These are phyloP conservation scores for Leptopilina myrica DNA, from an alignment of 2,888 invertebrate species.

Conservation along the genomic window DNA sequence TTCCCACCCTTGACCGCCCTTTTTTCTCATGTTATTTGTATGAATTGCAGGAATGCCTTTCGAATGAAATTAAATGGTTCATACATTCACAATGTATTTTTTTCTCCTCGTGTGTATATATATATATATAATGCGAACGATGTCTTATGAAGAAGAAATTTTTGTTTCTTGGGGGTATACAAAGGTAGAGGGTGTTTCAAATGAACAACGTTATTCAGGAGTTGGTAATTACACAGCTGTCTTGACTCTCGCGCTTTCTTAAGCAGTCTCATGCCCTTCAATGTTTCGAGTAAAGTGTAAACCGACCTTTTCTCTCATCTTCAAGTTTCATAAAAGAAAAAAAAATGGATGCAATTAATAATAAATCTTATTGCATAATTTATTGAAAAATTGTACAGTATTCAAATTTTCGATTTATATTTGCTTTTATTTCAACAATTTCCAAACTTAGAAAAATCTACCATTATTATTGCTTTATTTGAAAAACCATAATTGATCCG, in stretches of 20 bases:
- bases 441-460: no score
- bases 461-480: no score
- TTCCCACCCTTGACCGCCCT: conserved; percentile 61
- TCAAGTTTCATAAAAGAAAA: no score
- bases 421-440: no score
- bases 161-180: conserved; percentile 9
- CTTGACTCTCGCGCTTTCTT: background rate
- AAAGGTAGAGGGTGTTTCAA: conserved; percentile 29
- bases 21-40: conserved; percentile 66
- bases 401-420: no score
- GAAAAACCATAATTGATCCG: conserved; percentile 16
- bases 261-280: conserved; percentile 4
- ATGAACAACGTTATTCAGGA: conserved; percentile 35
- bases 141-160: conserved; percentile 5
- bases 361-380: background rate
- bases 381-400: no score
- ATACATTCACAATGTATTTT: background rate
- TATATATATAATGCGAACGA: background rate
- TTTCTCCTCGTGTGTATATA: no score
- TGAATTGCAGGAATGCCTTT: conserved; percentile 43
- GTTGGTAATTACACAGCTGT: conserved; percentile 24
- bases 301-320: background rate
- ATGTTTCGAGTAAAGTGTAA: background rate
- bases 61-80: conserved; percentile 15
- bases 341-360: no score